A percentile compares a stretch with the other conserved stretches of the same genome.
phyloP scores from a whole-genome alignment of 2,888 invertebrate species.

The Polymixis lichenea region DNA sequence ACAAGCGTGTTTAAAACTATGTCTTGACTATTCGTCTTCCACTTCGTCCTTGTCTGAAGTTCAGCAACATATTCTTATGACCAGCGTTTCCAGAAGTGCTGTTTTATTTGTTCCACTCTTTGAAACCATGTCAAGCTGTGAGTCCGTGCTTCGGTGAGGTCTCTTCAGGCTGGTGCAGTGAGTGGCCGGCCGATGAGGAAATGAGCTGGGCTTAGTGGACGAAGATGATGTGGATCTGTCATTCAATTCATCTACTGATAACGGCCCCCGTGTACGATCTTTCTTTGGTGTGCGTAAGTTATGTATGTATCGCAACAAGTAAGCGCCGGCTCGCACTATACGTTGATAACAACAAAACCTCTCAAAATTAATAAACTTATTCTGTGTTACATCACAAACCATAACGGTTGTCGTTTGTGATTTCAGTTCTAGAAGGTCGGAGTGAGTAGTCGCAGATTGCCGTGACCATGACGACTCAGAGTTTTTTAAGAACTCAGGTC shows the following conservation, averaged over 20 bases:
- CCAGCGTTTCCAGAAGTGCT: slow-evolving; percentile 17
- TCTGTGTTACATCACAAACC: neutral
- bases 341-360: too few relatives aligned
- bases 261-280: neutral
- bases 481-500: too few relatives aligned
- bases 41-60: slow-evolving; percentile 12
- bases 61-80: slow-evolving; percentile 8
- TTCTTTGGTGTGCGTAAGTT: too few relatives aligned
- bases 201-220: slow-evolving; percentile 15
- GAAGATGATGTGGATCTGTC: too few relatives aligned
- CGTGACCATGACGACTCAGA: neutral
- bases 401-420: neutral
- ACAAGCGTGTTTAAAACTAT: too few relatives aligned
- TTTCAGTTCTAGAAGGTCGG: neutral
- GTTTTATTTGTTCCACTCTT: slow-evolving; percentile 3
- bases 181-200: slow-evolving; percentile 17
- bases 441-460: neutral
- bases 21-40: neutral
- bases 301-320: too few relatives aligned
- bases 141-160: slow-evolving; percentile 5
- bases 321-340: too few relatives aligned
- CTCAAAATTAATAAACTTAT: slow-evolving; percentile 1
- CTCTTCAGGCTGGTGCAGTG: neutral
- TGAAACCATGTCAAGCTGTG: slow-evolving; percentile 1
- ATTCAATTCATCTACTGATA: neutral